Base-by-base conservation (phyloP, 1,140 invertebrate genomes). In the Heterodera carotae region DNA sequence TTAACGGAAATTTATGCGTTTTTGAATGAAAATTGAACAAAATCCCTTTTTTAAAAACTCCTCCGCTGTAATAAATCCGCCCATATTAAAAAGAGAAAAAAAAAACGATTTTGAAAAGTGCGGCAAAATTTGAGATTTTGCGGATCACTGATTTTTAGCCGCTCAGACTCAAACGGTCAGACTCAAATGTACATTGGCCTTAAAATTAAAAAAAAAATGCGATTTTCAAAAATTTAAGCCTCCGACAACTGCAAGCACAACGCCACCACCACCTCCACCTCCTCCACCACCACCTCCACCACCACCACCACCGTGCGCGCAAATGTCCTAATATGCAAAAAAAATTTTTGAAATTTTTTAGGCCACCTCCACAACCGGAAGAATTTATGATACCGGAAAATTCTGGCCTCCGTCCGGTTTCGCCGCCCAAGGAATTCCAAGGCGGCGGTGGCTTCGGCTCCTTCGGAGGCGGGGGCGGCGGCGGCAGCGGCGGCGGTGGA, bases 371-470 rank as follows among this genome's bases (percentile, higher is more conserved):
- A 15, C 83, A 81, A 27, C 76, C 81, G 59, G 79, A 71, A 33
- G 71, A 78, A 33, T 68, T 87, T 70, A 76, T 85, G 12, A 87
- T 87, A 64, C 86, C 85, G 39, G 84, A 85, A 67, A 87, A 87
- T 74, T 88, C 86, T 29, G 85, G 85, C 48, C 81, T 87, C 18
- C 77, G 85, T 31, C 85, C 86, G 29, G 86, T 86, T 31, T 69
- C 83, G 4, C 85, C 85, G 39, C 85, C 85, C 22, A 82, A 78
- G 73, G 85, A 87, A 72, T 86, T 88, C 67, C 53, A 56, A 10
- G 82, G 81, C 27, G 62, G 77, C 31, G 83, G 82, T 43, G 83
- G 82, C 53, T 84, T 84, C 59, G 83, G 82, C 34, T 78, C 82
- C n/a, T 71, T 82, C 56, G 29, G 39, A n/a, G 82, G 69, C n/a